A percentile compares a stretch with the other conserved stretches of the same genome.
Evolutionary conservation across 2,888 invertebrate species (phyloP).

Genomic region (Gisinianus flammeolus): DNA sequence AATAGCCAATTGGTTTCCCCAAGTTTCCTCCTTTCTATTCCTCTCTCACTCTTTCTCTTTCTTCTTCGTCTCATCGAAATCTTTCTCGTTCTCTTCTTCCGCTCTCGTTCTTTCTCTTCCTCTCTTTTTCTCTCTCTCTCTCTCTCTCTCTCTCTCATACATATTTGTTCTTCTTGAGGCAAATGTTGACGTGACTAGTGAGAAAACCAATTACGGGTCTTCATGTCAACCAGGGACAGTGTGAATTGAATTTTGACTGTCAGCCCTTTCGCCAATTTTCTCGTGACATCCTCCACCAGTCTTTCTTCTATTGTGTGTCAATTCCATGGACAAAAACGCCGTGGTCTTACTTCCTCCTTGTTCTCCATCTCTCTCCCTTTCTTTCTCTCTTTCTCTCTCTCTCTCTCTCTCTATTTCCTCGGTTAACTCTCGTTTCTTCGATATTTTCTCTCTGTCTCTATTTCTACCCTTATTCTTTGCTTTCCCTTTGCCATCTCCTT

Average conservation of each 20-base stretch:
- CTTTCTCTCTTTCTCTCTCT: not conserved
- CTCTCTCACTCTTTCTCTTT: not conserved
- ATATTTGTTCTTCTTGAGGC: slow-evolving; percentile 32
- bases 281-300: slow-evolving; percentile 9
- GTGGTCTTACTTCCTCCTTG: not conserved
- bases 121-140: not conserved
- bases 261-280: slow-evolving; percentile 30
- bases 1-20: slow-evolving; percentile 6
- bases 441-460: too few species aligned
- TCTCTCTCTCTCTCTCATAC: not conserved
- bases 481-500: too few species aligned
- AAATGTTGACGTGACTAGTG: slow-evolving; percentile 34
- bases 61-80: not conserved
- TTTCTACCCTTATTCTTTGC: too few species aligned
- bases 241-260: slow-evolving; percentile 39
- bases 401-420: not conserved
- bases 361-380: not conserved
- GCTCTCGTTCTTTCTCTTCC: not conserved
- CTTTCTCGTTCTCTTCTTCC: not conserved
- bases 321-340: slow-evolving; percentile 14
- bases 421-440: too few species aligned
- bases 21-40: not conserved
- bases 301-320: slow-evolving; percentile 19
- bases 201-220: slow-evolving; percentile 35
- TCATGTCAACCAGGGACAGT: slow-evolving; percentile 36